These are phyloP conservation scores for Ctenopoma multispine DNA, from an alignment of 2,797 vertebrate genomes.

Conservation along the genomic window DNA sequence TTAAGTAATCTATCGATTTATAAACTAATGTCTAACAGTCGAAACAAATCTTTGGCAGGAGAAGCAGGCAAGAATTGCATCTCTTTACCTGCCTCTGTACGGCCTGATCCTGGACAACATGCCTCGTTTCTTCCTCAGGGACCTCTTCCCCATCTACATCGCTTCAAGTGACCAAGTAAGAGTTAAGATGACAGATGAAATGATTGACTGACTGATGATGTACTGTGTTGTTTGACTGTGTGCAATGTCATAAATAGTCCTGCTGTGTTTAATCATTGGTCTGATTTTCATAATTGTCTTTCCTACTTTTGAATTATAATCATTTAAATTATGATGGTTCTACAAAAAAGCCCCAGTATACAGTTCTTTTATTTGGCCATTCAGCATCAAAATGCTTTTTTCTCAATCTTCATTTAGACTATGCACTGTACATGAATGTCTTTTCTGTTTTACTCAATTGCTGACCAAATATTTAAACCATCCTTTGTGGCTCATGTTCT, in stretches of 20 bases:
- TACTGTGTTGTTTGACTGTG: neutral
- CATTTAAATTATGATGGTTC: no score
- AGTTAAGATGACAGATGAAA: neutral
- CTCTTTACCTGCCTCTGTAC: conserved; percentile 96
- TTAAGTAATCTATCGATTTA: neutral
- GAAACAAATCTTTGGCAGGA: conserved; percentile 78
- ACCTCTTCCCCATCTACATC: conserved; percentile 93
- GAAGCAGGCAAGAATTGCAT: conserved; percentile 94
- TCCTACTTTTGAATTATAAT: no score
- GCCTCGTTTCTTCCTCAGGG: conserved; percentile 97
- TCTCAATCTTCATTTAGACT: no score
- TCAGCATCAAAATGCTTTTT: no score
- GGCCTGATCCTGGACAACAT: conserved; percentile 98
- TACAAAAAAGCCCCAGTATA: no score
- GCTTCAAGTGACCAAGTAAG: conserved; percentile 94
- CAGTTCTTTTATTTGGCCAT: no score
- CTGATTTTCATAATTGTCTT: neutral
- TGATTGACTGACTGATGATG: neutral
- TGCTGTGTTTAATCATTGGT: neutral
- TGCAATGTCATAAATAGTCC: no score
- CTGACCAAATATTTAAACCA: no score
- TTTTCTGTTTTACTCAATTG: no score
- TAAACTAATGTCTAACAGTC: neutral
- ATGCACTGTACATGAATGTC: no score
- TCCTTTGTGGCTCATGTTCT: no score